A percentile compares a stretch with the other conserved stretches of the same genome.
phyloP scores from a whole-genome alignment of 2,113 vertebrate genomes.

The Rhizomys pruinosus region DNA sequence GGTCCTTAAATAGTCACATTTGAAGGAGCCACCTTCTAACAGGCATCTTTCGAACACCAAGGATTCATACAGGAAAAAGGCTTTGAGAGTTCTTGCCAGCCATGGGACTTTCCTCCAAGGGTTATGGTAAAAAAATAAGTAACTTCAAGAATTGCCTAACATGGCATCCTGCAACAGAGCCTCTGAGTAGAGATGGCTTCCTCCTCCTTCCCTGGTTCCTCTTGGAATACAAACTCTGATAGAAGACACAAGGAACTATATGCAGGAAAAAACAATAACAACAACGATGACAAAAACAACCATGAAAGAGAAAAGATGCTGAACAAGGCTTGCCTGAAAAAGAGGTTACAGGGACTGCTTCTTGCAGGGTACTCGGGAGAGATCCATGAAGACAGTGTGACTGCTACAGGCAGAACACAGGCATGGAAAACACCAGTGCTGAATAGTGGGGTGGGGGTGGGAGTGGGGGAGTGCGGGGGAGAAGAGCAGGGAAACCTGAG shows the following conservation, averaged over 20 bases:
- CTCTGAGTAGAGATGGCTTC: background rate
- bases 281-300: background rate
- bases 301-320: background rate
- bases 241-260: background rate
- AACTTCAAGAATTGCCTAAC: background rate
- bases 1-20: constrained; percentile 59
- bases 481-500: constrained; percentile 27
- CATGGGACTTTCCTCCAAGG: background rate
- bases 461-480: too few relatives aligned
- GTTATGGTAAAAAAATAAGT: background rate
- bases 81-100: constrained; percentile 19
- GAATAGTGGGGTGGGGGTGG: background rate
- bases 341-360: background rate
- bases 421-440: background rate
- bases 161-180: background rate
- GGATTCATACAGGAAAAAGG: constrained; percentile 18
- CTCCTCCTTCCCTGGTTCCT: background rate
- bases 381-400: background rate
- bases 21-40: background rate
- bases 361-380: background rate
- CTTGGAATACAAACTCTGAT: background rate
- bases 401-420: constrained; percentile 64
- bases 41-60: constrained; percentile 3
- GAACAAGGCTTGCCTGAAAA: fast-evolving
- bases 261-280: background rate